Evolutionary conservation across 1,140 invertebrate genomes (phyloP).

Genomic region (Megalopta genalis): DNA sequence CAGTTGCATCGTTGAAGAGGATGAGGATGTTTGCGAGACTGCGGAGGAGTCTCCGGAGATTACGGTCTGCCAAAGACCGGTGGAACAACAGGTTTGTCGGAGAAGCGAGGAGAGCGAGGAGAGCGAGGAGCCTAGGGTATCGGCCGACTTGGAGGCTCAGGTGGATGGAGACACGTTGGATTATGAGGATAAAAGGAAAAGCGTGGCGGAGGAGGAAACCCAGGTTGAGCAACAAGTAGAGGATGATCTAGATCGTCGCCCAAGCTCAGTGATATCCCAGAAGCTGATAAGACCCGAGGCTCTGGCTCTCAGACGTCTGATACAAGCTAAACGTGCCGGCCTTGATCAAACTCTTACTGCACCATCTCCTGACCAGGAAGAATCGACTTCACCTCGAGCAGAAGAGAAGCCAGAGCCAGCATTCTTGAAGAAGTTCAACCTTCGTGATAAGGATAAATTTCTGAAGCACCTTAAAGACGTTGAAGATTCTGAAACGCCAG

Average conservation of each 20-base stretch:
- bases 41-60: not conserved
- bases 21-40: conserved; percentile 13
- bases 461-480: not conserved
- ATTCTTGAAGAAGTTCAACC: conserved; percentile 9
- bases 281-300: not conserved
- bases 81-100: not conserved
- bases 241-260: not conserved
- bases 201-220: not conserved
- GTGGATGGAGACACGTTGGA: too few species aligned
- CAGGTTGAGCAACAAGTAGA: fast-evolving
- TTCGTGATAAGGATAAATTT: not conserved
- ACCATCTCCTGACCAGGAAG: too few species aligned
- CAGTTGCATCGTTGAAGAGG: conserved; percentile 46
- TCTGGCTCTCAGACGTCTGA: not conserved
- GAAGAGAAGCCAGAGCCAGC: not conserved
- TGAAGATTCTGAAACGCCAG: too few species aligned
- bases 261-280: not conserved
- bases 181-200: not conserved
- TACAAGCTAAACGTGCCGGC: not conserved
- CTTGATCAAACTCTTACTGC: not conserved
- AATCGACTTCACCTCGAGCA: not conserved
- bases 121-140: too few species aligned
- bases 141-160: too few species aligned
- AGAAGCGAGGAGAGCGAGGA: too few species aligned
- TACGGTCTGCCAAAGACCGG: not conserved